phyloP scores from a whole-genome alignment of 2,113 vertebrate genomes.

The Thamnophis sirtalis region DNA sequence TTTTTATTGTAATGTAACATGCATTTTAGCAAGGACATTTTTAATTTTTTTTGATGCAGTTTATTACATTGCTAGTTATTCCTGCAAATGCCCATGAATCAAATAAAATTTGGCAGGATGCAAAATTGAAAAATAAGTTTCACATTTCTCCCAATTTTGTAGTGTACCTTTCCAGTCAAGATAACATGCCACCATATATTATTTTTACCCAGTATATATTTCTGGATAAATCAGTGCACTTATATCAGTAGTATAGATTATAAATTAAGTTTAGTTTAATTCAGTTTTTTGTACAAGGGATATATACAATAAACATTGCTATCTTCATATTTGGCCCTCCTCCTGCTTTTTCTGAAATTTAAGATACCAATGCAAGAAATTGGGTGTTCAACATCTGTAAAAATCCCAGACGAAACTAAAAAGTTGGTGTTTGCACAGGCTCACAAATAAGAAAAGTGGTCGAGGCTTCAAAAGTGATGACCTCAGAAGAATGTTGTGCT shows the following conservation, averaged over 20 bases:
- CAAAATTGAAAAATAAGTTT: neutral
- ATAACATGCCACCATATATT: neutral
- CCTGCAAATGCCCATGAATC: neutral
- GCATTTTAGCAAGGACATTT: neutral
- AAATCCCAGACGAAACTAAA: neutral
- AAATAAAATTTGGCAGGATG: neutral
- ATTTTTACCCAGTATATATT: neutral
- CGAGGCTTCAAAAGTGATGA: neutral
- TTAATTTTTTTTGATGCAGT: neutral
- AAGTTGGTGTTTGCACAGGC: neutral
- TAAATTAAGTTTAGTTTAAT: neutral
- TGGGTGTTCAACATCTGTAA: neutral
- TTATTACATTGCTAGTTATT: neutral
- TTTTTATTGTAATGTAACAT: neutral
- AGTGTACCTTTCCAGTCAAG: neutral
- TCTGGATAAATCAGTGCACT: neutral
- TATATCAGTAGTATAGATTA: neutral
- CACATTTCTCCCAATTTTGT: neutral
- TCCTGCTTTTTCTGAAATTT: neutral
- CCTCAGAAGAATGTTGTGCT: neutral
- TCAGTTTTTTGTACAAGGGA: neutral
- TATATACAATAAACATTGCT: neutral
- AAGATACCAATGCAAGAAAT: neutral
- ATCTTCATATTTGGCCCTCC: neutral
- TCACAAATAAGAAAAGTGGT: neutral